A percentile compares a stretch with the other conserved stretches of the same genome.
These are phyloP conservation scores for Corythaeola cristata DNA, from an alignment of 2,113 vertebrate species.

Conservation along the genomic window DNA sequence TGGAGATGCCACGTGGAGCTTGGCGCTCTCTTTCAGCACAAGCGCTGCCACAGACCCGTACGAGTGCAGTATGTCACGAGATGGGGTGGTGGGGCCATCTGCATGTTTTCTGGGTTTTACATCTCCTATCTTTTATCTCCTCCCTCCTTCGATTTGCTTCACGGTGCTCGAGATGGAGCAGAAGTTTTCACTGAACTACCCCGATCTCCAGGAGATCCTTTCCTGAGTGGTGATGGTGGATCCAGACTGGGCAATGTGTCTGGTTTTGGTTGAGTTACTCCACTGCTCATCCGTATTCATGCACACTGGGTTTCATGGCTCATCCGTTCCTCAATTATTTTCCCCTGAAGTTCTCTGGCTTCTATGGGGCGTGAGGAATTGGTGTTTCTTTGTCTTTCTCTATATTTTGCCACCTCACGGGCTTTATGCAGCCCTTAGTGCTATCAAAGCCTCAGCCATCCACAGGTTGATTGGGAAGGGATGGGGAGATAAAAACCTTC, in stretches of 20 bases:
- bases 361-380: neutral
- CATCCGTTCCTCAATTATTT: neutral
- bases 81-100: neutral
- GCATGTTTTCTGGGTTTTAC: neutral
- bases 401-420: neutral
- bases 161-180: neutral
- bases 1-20: neutral
- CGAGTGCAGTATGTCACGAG: rapidly evolving
- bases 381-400: neutral
- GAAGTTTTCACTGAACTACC: neutral
- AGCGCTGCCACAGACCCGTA: neutral
- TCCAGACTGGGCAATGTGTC: neutral
- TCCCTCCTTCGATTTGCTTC: neutral
- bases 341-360: neutral
- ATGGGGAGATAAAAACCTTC: neutral
- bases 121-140: neutral
- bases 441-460: neutral
- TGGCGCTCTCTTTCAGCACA: neutral
- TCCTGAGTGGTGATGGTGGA: neutral
- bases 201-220: rapidly evolving
- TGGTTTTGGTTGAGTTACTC: neutral
- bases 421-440: neutral
- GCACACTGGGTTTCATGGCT: neutral
- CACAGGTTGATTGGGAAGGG: rapidly evolving
- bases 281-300: neutral